Conservation (phyloP, 2,113 vertebrate species). For the Bubo bubo region DNA sequence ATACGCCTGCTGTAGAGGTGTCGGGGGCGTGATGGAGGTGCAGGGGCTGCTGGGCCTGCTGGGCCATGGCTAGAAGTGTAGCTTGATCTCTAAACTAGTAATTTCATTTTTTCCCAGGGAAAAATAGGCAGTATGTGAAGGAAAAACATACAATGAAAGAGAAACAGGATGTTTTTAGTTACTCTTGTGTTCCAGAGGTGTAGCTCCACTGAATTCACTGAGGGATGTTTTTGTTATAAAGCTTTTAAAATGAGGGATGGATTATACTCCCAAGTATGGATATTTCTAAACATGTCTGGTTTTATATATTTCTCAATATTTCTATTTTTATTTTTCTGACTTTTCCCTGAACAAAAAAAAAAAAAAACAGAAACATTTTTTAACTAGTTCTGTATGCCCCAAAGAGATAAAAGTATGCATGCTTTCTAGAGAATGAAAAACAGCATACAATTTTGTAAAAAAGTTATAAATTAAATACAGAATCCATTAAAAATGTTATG, state of each 20-base stretch:
- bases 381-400: not conserved
- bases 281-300: conserved; percentile 30
- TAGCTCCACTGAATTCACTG: not conserved
- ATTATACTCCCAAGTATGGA: not conserved
- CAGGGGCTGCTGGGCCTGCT: not conserved
- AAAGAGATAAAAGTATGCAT: not conserved
- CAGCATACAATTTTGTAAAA: not conserved
- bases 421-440: not conserved
- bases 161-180: not conserved
- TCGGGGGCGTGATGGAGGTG: accelerated
- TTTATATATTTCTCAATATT: conserved; percentile 50
- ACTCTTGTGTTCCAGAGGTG: not conserved
- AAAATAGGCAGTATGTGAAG: not conserved
- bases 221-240: not conserved
- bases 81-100: not conserved
- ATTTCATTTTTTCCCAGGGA: not conserved
- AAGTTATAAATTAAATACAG: not conserved
- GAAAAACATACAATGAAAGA: not conserved
- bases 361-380: not conserved
- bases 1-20: too few relatives aligned
- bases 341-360: conserved; percentile 7
- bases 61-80: not conserved
- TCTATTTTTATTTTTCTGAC: conserved; percentile 46
- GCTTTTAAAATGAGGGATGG: not conserved
- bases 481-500: not conserved